Evolutionary conservation across 2,888 invertebrate species (phyloP), one percentile per base, ranked within the genome.

Genomic region (Erebia palarica): DNA sequence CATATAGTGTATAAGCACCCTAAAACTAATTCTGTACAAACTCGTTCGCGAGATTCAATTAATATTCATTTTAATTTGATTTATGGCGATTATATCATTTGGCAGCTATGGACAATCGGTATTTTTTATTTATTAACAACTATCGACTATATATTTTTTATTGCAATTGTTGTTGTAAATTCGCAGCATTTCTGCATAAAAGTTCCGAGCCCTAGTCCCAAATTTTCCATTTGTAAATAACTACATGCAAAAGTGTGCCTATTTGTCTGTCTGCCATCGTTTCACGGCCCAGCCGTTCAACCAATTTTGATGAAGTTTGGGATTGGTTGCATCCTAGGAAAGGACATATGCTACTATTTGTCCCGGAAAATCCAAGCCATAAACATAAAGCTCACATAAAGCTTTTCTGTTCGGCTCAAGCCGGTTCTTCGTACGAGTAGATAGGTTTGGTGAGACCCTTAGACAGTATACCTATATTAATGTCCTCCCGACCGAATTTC

Each of bases 61-160:
- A 68, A 68, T 70, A 75, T 71, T 70, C 68, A 71, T 69, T 69
- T 60, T 69, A 59, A 70, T 58, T 69, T 73, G 71, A 76, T 76
- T 73, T 75, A 75, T 75, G 64, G 57, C 53, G 16, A 66, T 65
- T 60, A 63, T 68, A 57, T 61, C 53, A 67, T 69, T 67, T 64
- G 61, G 64, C 18, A 66, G 18, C 21, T 68, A 70, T 70, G 72
- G 70, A 71, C 66, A 49, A 75, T 68, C 42, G 49, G 57, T 68
- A 60, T 66, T 55, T 71, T 36, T 64, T 59, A 66, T 49, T 66
- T 67, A 69, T 61, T 68, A 69, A 49, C 14, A 63, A 47, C 61
- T 44, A 61, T 16, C 44, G 7, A n/a, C 16, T 21, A 49, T 49
- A 11, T 21, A 14, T 47, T 13, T 44, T 47, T 49, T 59, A 14